A percentile compares a stretch with the other conserved stretches of the same genome.
Evolutionary conservation across 2,888 invertebrate genomes (phyloP).

Genomic region (Phrixothrix hirtus): DNA sequence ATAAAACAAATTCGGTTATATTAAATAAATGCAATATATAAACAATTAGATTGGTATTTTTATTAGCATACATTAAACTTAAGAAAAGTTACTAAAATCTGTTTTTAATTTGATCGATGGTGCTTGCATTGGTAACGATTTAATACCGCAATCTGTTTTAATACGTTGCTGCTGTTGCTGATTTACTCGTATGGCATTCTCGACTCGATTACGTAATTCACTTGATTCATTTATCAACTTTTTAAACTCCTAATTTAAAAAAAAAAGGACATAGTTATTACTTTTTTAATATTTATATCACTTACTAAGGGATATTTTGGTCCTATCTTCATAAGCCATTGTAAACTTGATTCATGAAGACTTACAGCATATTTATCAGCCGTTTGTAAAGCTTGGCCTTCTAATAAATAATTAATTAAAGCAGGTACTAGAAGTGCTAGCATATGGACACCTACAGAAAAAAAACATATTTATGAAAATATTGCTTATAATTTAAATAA

Average conservation of each 20-base stretch:
- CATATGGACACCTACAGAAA: conserved; percentile 80
- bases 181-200: conserved; percentile 80
- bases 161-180: conserved; percentile 64
- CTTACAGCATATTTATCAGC: conserved; percentile 67
- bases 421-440: conserved; percentile 88
- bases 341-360: conserved; percentile 86
- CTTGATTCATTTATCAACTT: conserved; percentile 83
- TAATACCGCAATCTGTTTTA: conserved; percentile 56
- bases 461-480: no score
- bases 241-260: conserved; percentile 89
- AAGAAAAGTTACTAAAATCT: conserved; percentile 85
- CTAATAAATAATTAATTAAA: conserved; percentile 81
- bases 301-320: conserved; percentile 85
- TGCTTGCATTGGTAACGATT: conserved; percentile 54
- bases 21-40: background rate
- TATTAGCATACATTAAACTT: conserved; percentile 4
- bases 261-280: no score
- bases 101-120: conserved; percentile 92
- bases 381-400: conserved; percentile 65
- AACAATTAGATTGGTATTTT: background rate
- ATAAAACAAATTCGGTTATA: background rate
- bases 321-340: conserved; percentile 89
- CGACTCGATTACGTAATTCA: conserved; percentile 79
- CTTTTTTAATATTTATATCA: no score
- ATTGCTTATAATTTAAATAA: no score